Conservation (phyloP, 2,113 vertebrate genomes). For the Oryzias melastigma region DNA sequence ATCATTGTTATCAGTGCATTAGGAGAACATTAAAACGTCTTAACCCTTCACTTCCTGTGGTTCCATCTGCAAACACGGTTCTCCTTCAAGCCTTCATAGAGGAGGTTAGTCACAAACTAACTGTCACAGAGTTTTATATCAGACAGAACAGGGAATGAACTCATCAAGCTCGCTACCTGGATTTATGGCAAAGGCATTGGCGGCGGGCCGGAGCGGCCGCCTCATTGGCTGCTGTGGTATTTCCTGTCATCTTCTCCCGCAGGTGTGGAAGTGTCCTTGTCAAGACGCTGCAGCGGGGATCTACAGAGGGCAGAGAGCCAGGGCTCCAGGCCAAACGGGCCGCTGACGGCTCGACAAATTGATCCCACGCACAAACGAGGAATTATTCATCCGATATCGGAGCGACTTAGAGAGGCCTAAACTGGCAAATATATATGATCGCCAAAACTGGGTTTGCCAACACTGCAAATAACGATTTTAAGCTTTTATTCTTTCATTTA, state of each 20-base stretch:
- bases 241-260: constrained; percentile 62
- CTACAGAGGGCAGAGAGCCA: constrained; percentile 59
- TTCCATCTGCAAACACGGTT: too few species aligned
- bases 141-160: constrained; percentile 73
- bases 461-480: too few species aligned
- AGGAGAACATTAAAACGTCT: constrained; percentile 23
- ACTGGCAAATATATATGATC: too few species aligned
- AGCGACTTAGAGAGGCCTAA: neutral
- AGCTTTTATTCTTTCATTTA: too few species aligned
- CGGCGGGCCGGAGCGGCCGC: constrained; percentile 43
- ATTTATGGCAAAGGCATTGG: constrained; percentile 61
- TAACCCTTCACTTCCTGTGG: constrained; percentile 1
- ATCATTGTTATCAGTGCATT: constrained; percentile 20
- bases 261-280: constrained; percentile 72
- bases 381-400: constrained; percentile 39
- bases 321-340: constrained; percentile 52
- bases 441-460: too few species aligned
- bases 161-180: constrained; percentile 66
- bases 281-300: constrained; percentile 50
- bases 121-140: constrained; percentile 55
- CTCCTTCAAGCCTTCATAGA: too few species aligned
- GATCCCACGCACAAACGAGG: neutral
- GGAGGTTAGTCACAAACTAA: constrained; percentile 68
- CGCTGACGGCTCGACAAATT: constrained; percentile 53
- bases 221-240: constrained; percentile 59